Evolutionary conservation across 2,113 vertebrate species (phyloP), one percentile per base, ranked within the genome.

Genomic region (Bufo bufo): DNA sequence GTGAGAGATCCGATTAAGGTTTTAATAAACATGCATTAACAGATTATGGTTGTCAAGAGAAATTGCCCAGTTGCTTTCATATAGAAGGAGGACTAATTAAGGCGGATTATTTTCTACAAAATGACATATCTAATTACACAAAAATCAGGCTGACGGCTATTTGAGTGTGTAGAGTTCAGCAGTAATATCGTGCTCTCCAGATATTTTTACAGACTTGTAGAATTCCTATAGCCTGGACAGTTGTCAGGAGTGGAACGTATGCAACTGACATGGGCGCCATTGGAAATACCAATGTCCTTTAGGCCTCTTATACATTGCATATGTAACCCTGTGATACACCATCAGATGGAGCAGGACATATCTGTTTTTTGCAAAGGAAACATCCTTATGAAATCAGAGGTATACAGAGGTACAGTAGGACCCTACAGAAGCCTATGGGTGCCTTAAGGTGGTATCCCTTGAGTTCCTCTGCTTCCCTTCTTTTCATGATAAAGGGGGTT

Each of bases 91-190:
- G n/a, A 52, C 82, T 84, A 84, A 84, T 84, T 84, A 84, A 84
- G 50, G 47, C 14, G 82, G 47, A 69, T 84, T 84, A 84, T 84
- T 71, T 84, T 84, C 45, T 12, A 63, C 63, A 84, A 69, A 84
- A 69, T 82, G 17, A 65, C 80, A 82, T 84, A 71, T 84, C 47
- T 20, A 54, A 23, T 84, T 84, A 84, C 82, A 84, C n/a, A 83
- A 71, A 69, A 84, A 49, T 45, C 49, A 12, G 8, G n/a, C 58
- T 13, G 61, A 13, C 63, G 33, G n/a, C 7, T 23, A 71, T 66
- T 7, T 16, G 19, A 23, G 61, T 19, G 33, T 33, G 16, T 11
- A 50, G 81, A 69, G 20, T 16, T 83, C 45, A 83, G 77, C n/a
- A 14, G 23, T 23, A 12, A 58, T 80, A 80, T n/a, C 47, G 7